A percentile compares a stretch with the other conserved stretches of the same genome.
Conservation (phyloP, 2,888 invertebrate species). For the Oscheius myriophilus region DNA sequence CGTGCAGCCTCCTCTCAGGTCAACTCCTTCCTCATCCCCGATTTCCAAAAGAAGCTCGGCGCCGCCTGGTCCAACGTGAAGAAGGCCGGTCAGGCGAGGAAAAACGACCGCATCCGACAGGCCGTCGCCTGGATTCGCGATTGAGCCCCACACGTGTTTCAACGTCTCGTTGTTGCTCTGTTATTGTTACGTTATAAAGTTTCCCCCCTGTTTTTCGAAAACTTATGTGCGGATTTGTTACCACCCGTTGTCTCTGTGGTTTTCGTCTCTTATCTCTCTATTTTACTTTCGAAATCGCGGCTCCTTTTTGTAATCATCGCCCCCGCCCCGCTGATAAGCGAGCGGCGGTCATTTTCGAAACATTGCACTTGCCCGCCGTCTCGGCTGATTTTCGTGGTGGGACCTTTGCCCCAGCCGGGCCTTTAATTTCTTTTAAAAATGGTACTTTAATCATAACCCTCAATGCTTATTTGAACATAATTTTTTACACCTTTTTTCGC, state of each 20-base stretch:
- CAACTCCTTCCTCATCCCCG: constrained; percentile 42
- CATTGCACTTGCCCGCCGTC: no score
- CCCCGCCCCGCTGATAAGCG: no score
- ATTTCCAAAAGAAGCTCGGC: constrained; percentile 19
- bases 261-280: not conserved
- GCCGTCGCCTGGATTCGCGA: constrained; percentile 20
- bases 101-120: constrained; percentile 15
- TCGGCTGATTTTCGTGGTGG: no score
- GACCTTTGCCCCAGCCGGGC: no score
- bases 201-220: not conserved
- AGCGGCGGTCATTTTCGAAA: no score
- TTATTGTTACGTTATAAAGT: not conserved
- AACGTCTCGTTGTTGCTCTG: not conserved
- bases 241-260: not conserved
- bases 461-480: no score
- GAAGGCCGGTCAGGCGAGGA: constrained; percentile 22
- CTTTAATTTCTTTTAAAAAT: no score
- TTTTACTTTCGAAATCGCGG: constrained; percentile 29
- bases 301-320: not conserved
- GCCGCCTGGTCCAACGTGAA: constrained; percentile 7
- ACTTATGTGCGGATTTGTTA: not conserved
- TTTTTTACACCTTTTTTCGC: no score
- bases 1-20: constrained; percentile 39
- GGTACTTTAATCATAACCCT: no score
- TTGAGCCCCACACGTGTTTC: not conserved